Conservation (phyloP, 2,113 vertebrate species). For the Colossoma macropomum region DNA sequence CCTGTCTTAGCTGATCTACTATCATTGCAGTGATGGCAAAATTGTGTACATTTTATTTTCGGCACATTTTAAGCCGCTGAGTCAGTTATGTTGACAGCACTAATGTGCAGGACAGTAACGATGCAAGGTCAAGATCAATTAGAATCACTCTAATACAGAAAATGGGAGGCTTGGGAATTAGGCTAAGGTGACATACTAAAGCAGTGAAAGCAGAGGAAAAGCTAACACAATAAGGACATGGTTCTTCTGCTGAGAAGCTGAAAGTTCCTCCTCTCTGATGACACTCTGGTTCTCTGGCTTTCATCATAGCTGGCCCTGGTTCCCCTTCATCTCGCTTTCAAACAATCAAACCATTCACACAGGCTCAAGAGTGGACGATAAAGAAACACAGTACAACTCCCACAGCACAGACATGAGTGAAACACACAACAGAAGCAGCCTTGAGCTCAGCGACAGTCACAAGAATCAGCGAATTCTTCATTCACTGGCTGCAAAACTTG, state of each 20-base stretch:
- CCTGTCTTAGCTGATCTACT: too few species aligned
- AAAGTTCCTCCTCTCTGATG: background rate
- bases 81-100: too few species aligned
- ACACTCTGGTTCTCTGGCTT: background rate
- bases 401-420: slow-evolving; percentile 1
- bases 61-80: too few species aligned
- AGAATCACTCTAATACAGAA: too few species aligned
- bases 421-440: slow-evolving; percentile 34
- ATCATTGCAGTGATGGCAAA: too few species aligned
- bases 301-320: background rate
- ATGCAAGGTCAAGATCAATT: too few species aligned
- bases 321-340: background rate
- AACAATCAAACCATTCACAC: slow-evolving; percentile 27
- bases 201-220: background rate
- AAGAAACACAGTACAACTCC: slow-evolving; percentile 8
- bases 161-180: too few species aligned
- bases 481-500: background rate
- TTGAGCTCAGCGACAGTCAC: background rate
- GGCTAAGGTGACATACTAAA: background rate
- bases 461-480: slow-evolving; percentile 20
- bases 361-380: slow-evolving; percentile 25
- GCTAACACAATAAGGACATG: background rate
- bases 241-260: slow-evolving; percentile 1
- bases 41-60: too few species aligned
- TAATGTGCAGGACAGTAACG: too few species aligned